phyloP scores from a whole-genome alignment of 2,888 invertebrate genomes.

The Lumbricus terrestris region DNA sequence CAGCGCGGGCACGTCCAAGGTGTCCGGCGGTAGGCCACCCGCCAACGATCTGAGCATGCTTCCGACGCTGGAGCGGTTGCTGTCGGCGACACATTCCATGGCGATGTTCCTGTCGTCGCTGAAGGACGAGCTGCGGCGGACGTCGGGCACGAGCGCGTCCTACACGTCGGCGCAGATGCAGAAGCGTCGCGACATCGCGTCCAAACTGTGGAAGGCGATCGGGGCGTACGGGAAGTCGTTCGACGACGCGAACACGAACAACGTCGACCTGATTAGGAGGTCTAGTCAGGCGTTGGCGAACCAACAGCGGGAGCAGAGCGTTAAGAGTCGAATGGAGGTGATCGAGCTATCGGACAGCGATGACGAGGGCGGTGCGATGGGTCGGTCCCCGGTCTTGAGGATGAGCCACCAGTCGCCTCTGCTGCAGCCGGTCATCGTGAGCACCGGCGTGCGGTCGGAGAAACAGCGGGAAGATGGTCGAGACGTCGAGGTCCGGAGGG shows the following conservation, averaged over 20 bases:
- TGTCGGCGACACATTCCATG: slow-evolving; percentile 35
- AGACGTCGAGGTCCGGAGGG: neutral
- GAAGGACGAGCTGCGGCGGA: slow-evolving; percentile 28
- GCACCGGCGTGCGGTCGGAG: neutral
- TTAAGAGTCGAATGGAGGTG: neutral
- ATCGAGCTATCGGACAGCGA: slow-evolving; percentile 34
- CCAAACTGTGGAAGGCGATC: slow-evolving; percentile 29
- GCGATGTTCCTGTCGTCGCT: slow-evolving; percentile 33
- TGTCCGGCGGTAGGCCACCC: neutral
- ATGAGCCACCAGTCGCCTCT: neutral
- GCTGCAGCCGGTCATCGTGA: neutral
- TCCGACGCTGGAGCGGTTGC: slow-evolving; percentile 29
- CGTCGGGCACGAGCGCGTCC: neutral
- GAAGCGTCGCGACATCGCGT: slow-evolving; percentile 14
- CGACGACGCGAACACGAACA: neutral
- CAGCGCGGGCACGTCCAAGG: neutral
- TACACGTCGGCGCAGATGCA: neutral
- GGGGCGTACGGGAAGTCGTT: slow-evolving; percentile 28
- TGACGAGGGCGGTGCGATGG: slow-evolving; percentile 26
- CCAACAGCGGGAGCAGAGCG: neutral
- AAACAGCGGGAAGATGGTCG: neutral
- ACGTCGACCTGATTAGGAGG: neutral
- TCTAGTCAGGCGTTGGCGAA: neutral
- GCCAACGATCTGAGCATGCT: slow-evolving; percentile 23
- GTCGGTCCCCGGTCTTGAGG: neutral